A percentile compares a stretch with the other conserved stretches of the same genome.
These are phyloP conservation scores for Neosilurus hyrtlii DNA, from an alignment of 2,797 vertebrate genomes.

Conservation along the genomic window DNA sequence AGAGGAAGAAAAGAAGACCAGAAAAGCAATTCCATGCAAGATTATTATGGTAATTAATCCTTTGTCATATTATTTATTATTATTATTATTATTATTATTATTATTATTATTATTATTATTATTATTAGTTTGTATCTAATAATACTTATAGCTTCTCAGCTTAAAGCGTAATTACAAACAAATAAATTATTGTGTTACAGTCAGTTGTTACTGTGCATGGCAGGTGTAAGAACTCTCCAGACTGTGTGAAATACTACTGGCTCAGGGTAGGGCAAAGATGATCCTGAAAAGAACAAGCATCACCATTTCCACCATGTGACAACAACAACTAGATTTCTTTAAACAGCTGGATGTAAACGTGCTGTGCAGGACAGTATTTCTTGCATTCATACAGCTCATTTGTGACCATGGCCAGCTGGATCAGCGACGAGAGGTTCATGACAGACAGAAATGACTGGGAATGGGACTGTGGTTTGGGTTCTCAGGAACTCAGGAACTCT, in stretches of 20 bases:
- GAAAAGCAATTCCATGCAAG: constrained; percentile 2
- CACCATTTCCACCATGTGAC: constrained; percentile 39
- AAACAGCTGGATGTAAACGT: constrained; percentile 45
- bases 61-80: constrained; percentile 9
- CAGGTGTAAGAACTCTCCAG: constrained; percentile 40
- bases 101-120: not conserved
- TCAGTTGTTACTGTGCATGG: constrained; percentile 16
- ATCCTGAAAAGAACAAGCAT: constrained; percentile 58
- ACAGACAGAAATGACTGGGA: constrained; percentile 46
- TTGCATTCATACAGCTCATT: constrained; percentile 36
- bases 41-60: constrained; percentile 21
- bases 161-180: not conserved
- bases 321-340: constrained; percentile 49
- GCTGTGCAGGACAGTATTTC: constrained; percentile 55
- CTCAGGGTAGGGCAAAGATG: constrained; percentile 45
- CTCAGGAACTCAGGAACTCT: constrained; percentile 53
- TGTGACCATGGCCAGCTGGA: constrained; percentile 50
- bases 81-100: not conserved
- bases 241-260: constrained; percentile 57
- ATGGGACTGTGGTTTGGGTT: constrained; percentile 42
- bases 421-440: constrained; percentile 48
- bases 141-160: not conserved
- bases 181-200: constrained; percentile 12
- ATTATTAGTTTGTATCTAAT: not conserved
- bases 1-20: constrained; percentile 20